Percentiles rank a stretch among this genome's conserved stretches.
phyloP scores from a whole-genome alignment of 2,797 vertebrate species.

The Vipera ursinii region DNA sequence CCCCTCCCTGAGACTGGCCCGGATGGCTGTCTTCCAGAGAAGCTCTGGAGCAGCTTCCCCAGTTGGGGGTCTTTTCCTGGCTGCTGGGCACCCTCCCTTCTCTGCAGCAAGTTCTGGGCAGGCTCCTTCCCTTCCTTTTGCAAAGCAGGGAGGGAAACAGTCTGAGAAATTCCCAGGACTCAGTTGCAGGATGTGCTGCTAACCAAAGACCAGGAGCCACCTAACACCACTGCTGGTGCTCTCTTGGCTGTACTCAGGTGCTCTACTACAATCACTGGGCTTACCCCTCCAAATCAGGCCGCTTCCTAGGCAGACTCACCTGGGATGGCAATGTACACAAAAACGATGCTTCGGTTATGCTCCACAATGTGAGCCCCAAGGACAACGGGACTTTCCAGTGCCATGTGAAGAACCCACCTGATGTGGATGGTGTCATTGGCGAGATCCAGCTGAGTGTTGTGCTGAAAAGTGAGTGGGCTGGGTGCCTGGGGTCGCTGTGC shows the following conservation, averaged over 20 bases:
- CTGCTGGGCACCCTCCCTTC: neutral
- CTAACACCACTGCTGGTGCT: neutral
- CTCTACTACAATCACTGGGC: conserved; percentile 80
- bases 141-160: neutral
- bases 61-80: neutral
- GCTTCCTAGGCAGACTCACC: conserved; percentile 76
- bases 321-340: conserved; percentile 86
- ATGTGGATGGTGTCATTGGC: conserved; percentile 81
- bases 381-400: conserved; percentile 91
- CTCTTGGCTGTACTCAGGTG: conserved; percentile 69
- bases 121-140: neutral
- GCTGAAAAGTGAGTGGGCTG: conserved; percentile 65
- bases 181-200: too few species aligned
- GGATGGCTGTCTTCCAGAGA: neutral
- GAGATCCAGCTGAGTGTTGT: conserved; percentile 83
- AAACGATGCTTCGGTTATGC: conserved; percentile 81
- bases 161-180: neutral
- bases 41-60: neutral
- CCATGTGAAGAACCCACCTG: conserved; percentile 88
- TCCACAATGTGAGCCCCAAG: conserved; percentile 81
- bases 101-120: neutral
- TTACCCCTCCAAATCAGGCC: conserved; percentile 71
- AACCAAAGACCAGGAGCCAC: neutral
- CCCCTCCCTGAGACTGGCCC: neutral
- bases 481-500: too few species aligned